phyloP scores from a whole-genome alignment of 1,140 invertebrate genomes.

The Zaprionus lachaisei region DNA sequence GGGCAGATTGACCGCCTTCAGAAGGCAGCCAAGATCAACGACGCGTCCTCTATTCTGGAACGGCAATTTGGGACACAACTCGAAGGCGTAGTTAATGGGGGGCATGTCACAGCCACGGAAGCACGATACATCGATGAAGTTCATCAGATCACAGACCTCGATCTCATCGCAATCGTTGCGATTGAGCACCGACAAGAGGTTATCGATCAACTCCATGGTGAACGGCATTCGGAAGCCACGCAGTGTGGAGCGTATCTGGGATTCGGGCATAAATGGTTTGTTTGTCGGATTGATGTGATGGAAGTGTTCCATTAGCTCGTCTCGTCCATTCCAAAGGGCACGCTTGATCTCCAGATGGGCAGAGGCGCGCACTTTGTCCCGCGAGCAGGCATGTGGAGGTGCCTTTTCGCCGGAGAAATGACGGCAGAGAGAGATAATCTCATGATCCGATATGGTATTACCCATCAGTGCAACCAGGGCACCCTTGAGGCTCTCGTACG shows the following conservation, averaged over 20 bases:
- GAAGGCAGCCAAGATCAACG: slow-evolving; percentile 71
- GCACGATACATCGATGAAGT: slow-evolving; percentile 74
- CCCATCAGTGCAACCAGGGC: slow-evolving; percentile 86
- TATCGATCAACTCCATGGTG: slow-evolving; percentile 87
- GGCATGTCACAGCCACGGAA: slow-evolving; percentile 65
- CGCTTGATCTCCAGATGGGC: slow-evolving; percentile 89
- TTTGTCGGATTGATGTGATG: slow-evolving; percentile 87
- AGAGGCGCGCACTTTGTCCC: slow-evolving; percentile 85
- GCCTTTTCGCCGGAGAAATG: slow-evolving; percentile 86
- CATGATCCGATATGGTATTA: slow-evolving; percentile 90
- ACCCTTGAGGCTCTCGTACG: slow-evolving; percentile 86
- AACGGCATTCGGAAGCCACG: slow-evolving; percentile 88
- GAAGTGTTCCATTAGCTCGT: slow-evolving; percentile 88
- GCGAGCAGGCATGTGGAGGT: slow-evolving; percentile 77
- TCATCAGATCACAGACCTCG: slow-evolving; percentile 77
- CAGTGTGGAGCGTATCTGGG: slow-evolving; percentile 87
- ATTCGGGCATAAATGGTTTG: slow-evolving; percentile 86
- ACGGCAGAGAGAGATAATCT: slow-evolving; percentile 90
- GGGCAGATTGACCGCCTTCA: slow-evolving; percentile 55
- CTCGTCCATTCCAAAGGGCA: slow-evolving; percentile 88
- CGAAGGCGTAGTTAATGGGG: slow-evolving; percentile 75
- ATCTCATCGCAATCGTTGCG: slow-evolving; percentile 88
- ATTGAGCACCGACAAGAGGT: slow-evolving; percentile 87
- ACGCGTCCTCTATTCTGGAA: slow-evolving; percentile 67
- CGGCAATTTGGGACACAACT: slow-evolving; percentile 77